Base-by-base conservation (phyloP, 2,797 vertebrate genomes). In the Acanthornis magna region DNA sequence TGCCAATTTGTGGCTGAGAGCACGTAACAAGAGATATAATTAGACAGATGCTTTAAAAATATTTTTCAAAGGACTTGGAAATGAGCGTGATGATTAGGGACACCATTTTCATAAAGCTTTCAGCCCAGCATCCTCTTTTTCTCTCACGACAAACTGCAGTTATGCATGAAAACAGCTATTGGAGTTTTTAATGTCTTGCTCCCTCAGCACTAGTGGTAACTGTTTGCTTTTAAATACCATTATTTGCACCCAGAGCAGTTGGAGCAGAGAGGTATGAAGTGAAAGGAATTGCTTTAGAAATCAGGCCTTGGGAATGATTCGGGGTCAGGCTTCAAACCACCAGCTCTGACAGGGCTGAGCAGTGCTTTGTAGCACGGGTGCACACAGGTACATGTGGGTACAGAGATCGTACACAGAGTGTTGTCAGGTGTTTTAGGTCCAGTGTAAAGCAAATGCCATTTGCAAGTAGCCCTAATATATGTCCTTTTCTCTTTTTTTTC, bases 61-160 rank as follows among this genome's bases (percentile, higher is more conserved):
- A n/a, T 57, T 71, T 94, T 79, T 91, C 75, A 48, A 27, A 87
- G 76, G 53, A 45, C 89, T 91, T 74, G 38, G 73, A 88, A 89
- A 82, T 60, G 32, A 61, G 16, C 2, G 2, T 72, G 75, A 63
- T 0, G 4, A 74, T 79, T 60, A 73, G 45, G 63, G 74, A 48
- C 54, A 60, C 43, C 0, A 1, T 78, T 95, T 78, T 78, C 61
- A 51, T 36, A 43, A 68, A 77, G 80, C 53, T 79, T 88, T 66
- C 66, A 73, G 77, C 66, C 58, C 9, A 3, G 76, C 66, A 48
- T 79, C 77, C 51, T 73, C 38, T 63, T 91, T 45, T 67, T 70
- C 19, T 82, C 48, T 48, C 48, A 34, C 0, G 1, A 62, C 55
- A 65, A 95, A 83, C 66, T 91, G 89, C 93, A 77, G 91, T 67